These are phyloP conservation scores for Tryphoninae sp. DNA, from an alignment of 2,888 invertebrate species.

Conservation along the genomic window DNA sequence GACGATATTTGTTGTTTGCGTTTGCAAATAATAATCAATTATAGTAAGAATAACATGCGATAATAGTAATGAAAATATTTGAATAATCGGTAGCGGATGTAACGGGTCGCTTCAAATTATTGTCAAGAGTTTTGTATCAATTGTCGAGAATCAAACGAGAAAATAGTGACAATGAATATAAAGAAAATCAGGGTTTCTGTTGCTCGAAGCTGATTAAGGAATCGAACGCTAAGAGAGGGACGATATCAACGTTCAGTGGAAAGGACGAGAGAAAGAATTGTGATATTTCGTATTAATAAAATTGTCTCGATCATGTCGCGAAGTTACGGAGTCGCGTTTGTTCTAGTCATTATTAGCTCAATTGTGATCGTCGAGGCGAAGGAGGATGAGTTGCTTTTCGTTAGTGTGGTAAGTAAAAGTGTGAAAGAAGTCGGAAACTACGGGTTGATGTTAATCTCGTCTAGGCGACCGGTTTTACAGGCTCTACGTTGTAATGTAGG, in stretches of 20 bases:
- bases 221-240: background rate
- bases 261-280: background rate
- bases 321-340: background rate
- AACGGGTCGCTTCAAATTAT: background rate
- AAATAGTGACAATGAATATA: background rate
- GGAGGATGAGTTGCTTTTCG: constrained; percentile 63
- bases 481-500: no score
- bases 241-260: background rate
- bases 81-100: no score
- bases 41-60: no score
- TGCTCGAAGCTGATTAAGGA: background rate
- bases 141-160: background rate
- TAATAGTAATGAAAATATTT: no score
- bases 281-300: background rate
- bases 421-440: no score
- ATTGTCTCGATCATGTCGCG: constrained; percentile 17
- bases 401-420: constrained; percentile 69
- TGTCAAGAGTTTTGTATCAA: background rate
- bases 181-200: background rate
- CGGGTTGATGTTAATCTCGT: no score
- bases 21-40: no score
- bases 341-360: constrained; percentile 48
- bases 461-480: no score
- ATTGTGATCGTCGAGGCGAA: constrained; percentile 13
- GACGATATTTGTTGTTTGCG: no score